A percentile compares a stretch with the other conserved stretches of the same genome.
Conservation (phyloP, 2,113 vertebrate genomes). For the Condylura cristata region DNA sequence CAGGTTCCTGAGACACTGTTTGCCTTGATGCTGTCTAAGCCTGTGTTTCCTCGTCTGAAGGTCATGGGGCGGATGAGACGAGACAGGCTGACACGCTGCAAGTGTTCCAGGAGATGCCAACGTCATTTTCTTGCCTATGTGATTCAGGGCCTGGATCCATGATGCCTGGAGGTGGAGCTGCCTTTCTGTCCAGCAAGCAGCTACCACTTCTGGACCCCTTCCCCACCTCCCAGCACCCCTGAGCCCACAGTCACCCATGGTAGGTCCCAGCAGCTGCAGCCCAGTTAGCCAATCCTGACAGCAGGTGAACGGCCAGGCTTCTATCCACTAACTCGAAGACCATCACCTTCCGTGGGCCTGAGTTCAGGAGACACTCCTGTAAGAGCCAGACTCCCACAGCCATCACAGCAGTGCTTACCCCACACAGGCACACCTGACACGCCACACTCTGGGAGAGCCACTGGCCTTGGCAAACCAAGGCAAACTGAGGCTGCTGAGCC, state of each 20-base stretch:
- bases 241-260: too few relatives aligned
- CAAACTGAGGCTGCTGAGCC: too few relatives aligned
- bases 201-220: neutral
- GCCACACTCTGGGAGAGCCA: neutral
- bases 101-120: fast-evolving
- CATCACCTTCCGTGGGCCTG: neutral
- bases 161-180: neutral
- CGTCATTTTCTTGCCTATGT: neutral
- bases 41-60: neutral
- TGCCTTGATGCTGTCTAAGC: neutral
- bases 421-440: neutral
- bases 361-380: neutral
- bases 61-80: neutral
- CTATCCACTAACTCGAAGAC: neutral
- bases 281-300: neutral
- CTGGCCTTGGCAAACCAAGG: neutral
- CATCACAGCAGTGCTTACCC: neutral
- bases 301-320: neutral
- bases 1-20: neutral
- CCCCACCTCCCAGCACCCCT: neutral
- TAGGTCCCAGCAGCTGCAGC: neutral
- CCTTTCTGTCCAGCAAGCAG: neutral
- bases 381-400: neutral
- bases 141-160: neutral
- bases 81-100: fast-evolving